Evolutionary conservation across 2,888 invertebrate species (phyloP), one percentile per base, ranked within the genome.

Genomic region (Elmis aenea): DNA sequence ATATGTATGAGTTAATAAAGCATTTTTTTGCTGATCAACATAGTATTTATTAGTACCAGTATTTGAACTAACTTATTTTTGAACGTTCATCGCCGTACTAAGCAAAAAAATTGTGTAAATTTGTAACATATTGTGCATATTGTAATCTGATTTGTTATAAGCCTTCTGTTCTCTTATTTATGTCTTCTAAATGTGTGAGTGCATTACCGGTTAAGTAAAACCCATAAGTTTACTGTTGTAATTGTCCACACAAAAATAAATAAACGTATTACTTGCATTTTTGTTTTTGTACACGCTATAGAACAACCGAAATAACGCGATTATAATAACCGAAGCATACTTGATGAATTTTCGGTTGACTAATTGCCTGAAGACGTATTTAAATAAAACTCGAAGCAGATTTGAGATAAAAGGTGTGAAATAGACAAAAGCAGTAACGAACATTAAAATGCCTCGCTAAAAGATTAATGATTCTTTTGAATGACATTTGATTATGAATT

Each of bases 221-320:
- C 46, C 59, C 61, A 59, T 62, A 62, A 64, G 66, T 64, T 66
- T 66, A 67, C 59, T 67, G 67, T 68, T 68, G 68, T 68, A 67
- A 67, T 66, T 68, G 68, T 68, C 68, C 66, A 63, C 61, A 60
- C 62, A 63, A 58, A 28, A 64, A 66, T 65, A 64, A 64, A 64
- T 50, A 52, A 50, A 52, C 39, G 49, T 54, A 57, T 57, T 57
- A 57, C 48, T 51, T 52, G 56, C 51, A 49, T 28, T 25, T 14
- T 25, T 13, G 4, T n/a, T n/a, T n/a, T n/a, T n/a, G n/a, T n/a
- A n/a, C n/a, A n/a, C n/a, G n/a, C n/a, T n/a, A n/a, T n/a, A n/a
- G n/a, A n/a, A n/a, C n/a, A n/a, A n/a, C n/a, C n/a, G n/a, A n/a
- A n/a, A n/a, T n/a, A n/a, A n/a, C n/a, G n/a, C n/a, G n/a, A n/a